These are phyloP conservation scores for Hassar affinis DNA, from an alignment of 2,113 vertebrate genomes.

Conservation along the genomic window DNA sequence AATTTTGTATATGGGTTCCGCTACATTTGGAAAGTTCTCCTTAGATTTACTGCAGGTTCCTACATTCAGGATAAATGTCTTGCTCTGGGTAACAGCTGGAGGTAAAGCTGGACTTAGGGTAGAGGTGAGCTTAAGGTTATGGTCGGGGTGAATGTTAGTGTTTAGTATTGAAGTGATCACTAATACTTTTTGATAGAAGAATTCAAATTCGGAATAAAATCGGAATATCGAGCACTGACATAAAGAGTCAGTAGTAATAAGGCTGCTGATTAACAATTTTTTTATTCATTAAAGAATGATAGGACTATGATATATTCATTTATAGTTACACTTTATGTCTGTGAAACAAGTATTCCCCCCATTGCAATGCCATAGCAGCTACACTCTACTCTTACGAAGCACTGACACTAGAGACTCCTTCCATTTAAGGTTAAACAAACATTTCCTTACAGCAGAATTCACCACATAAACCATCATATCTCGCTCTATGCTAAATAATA, in stretches of 20 bases:
- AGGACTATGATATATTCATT: no score
- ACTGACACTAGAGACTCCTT: neutral
- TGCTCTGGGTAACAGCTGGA: slow-evolving; percentile 4
- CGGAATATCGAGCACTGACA: neutral
- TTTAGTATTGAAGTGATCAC: neutral
- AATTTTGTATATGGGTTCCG: slow-evolving; percentile 18
- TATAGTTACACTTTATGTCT: neutral
- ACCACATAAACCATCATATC: neutral
- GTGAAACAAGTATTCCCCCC: neutral
- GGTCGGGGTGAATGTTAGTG: no score
- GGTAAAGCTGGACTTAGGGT: neutral
- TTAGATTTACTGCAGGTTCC: slow-evolving; percentile 4
- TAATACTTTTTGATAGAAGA: no score
- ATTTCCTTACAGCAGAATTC: neutral
- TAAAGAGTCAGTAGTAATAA: neutral
- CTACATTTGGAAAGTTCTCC: slow-evolving; percentile 21
- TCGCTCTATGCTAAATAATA: neutral
- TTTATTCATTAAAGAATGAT: no score
- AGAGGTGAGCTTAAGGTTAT: neutral
- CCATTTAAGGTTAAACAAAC: neutral
- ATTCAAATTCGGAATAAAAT: neutral
- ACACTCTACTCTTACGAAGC: neutral
- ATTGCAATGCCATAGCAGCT: neutral
- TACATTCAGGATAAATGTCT: neutral
- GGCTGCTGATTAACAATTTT: no score